These are phyloP conservation scores for Porites australiensis DNA, from an alignment of 64 coral and sea anemone species.

Conservation along the genomic window DNA sequence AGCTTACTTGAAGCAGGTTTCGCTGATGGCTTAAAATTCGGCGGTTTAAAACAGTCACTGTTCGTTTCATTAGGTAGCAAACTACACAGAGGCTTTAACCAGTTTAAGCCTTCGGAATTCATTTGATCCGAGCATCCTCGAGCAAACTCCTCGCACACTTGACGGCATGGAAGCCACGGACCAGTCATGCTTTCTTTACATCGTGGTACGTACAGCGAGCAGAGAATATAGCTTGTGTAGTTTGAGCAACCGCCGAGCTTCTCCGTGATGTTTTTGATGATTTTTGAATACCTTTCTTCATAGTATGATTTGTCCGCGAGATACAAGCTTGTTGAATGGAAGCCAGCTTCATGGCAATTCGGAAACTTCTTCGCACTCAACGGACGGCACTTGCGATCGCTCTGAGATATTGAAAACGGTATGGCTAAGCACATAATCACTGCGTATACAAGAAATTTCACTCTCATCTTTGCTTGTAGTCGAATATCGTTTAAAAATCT, in stretches of 20 bases:
- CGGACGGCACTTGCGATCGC: not conserved
- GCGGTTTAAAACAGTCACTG: conserved; percentile 38
- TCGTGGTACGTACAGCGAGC: conserved; percentile 65
- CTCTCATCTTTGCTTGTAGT: not conserved
- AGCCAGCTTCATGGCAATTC: not conserved
- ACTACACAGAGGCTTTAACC: conserved; percentile 57
- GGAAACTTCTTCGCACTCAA: not conserved
- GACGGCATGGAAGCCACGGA: conserved; percentile 45
- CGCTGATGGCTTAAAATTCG: conserved; percentile 7
- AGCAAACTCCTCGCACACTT: conserved; percentile 62
- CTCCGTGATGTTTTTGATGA: not conserved
- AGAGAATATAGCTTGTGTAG: conserved; percentile 48
- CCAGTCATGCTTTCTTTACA: conserved; percentile 15
- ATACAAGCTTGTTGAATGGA: not conserved
- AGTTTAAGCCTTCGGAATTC: conserved; percentile 18
- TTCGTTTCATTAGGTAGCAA: conserved; percentile 39
- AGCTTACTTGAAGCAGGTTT: not conserved
- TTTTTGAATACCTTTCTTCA: not conserved
- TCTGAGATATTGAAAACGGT: not conserved
- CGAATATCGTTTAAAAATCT: not conserved
- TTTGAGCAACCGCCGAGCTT: conserved; percentile 46
- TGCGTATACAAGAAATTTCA: not conserved
- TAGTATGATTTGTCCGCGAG: not conserved
- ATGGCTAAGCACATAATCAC: not conserved
- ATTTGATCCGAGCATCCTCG: conserved; percentile 39